These are phyloP conservation scores for Drosophila dives DNA, from an alignment of 2,888 invertebrate genomes.

Conservation along the genomic window DNA sequence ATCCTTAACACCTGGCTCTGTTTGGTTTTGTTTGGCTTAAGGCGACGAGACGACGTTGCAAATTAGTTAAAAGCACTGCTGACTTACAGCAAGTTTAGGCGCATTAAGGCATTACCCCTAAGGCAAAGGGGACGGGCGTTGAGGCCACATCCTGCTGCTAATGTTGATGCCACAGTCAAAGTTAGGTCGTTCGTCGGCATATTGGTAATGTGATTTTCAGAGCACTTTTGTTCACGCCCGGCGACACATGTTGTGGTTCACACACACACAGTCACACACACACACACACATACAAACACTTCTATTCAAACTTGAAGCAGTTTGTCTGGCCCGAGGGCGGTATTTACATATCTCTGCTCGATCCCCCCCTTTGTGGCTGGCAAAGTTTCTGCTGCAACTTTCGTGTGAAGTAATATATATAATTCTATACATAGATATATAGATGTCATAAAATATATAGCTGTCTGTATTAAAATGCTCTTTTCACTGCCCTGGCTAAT, in stretches of 20 bases:
- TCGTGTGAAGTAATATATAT: constrained; percentile 24
- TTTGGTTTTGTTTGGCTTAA: constrained; percentile 17
- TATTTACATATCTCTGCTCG: constrained; percentile 58
- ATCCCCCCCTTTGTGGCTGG: constrained; percentile 25
- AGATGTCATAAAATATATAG: constrained; percentile 1
- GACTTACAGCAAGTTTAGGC: constrained; percentile 73
- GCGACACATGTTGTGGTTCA: constrained; percentile 77
- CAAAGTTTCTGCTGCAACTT: constrained; percentile 53
- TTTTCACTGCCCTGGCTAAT: constrained; percentile 44
- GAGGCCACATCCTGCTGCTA: constrained; percentile 22
- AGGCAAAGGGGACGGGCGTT: constrained; percentile 17
- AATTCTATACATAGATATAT: constrained; percentile 3
- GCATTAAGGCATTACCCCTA: constrained; percentile 72
- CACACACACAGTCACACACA: constrained; percentile 51
- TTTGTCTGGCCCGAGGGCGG: constrained; percentile 54
- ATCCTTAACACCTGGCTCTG: constrained; percentile 41
- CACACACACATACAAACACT: constrained; percentile 1
- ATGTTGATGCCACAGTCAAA: constrained; percentile 43
- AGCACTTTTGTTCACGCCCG: constrained; percentile 78
- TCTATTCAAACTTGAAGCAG: constrained; percentile 35
- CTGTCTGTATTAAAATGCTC: constrained; percentile 53
- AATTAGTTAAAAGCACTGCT: constrained; percentile 71
- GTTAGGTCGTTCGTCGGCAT: constrained; percentile 46
- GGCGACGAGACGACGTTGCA: constrained; percentile 38
- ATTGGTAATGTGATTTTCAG: constrained; percentile 74